Percentiles rank a stretch among this genome's conserved stretches.
These are phyloP conservation scores for Homalodisca vitripennis DNA, from an alignment of 1,140 invertebrate genomes.

Conservation along the genomic window DNA sequence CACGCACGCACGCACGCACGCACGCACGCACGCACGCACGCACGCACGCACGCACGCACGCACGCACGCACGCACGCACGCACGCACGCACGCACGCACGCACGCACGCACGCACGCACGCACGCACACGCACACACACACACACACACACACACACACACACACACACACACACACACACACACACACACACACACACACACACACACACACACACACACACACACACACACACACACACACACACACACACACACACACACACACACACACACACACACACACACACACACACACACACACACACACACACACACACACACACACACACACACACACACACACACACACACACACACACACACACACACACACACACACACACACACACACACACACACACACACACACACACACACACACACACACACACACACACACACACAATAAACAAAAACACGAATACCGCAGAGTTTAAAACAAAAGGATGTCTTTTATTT, in stretches of 20 bases:
- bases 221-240: constrained; percentile 3
- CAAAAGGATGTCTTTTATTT: no score
- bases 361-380: no score
- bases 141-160: constrained; percentile 3
- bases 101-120: constrained; percentile 1
- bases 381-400: no score
- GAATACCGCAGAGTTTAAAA: no score
- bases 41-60: constrained; percentile 1
- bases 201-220: constrained; percentile 3
- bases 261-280: constrained; percentile 3
- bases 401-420: no score
- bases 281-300: no score
- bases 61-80: constrained; percentile 2
- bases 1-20: background rate
- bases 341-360: no score
- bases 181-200: constrained; percentile 3
- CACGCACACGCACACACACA: constrained; percentile 2
- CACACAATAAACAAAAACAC: no score
- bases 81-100: constrained; percentile 1
- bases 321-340: no score
- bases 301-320: no score
- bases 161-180: constrained; percentile 2
- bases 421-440: no score
- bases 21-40: constrained; percentile 1
- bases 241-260: constrained; percentile 3